Evolutionary conservation across 2,113 vertebrate genomes (phyloP), one percentile per base, ranked within the genome.

Genomic region (Lepidothrix coronata): DNA sequence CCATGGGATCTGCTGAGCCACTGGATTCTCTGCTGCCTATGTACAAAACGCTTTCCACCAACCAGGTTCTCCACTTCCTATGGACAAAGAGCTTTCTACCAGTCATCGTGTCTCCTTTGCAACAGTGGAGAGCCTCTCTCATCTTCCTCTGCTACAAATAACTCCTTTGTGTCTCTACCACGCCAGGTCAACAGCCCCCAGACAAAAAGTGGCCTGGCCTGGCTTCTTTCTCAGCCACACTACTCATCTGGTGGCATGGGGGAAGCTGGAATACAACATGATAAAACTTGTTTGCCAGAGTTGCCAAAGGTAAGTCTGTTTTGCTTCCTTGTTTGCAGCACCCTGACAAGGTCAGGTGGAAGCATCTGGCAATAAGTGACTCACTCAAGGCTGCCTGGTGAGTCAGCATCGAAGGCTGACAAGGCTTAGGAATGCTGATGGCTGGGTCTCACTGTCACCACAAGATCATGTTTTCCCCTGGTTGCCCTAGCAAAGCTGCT

Each of bases 271-370:
- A n/a, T n/a, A 61, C 0, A 1, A 35, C 92, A 35, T 23, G 93
- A 94, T 72, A 48, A 86, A 84, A 92, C 93, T 75, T 94, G 85
- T 94, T 88, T 65, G 85, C 71, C n/a, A 17, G 63, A 76, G 75
- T 73, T 92, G 49, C 96, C 91, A 84, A 81, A 92, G 93, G 85
- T 77, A 62, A 83, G 73, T 81, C 85, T 95, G 79, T 94, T 93
- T 94, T 88, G 80, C 37, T 97, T 95, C 91, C 95, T 93, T 91
- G 80, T 94, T 96, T 78, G 83, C 30, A 2, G 89, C 54, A 43
- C 76, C 70, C 75, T 65, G 83, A 93, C 93, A 89, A 96, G 96
- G 96, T 96, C 95, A 93, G 92, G 76, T 61, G n/a, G n/a, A 91
- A 91, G 79, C 49, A 93, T 65, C 95, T 91, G 88, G 92, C 95